Evolutionary conservation across 2,888 invertebrate genomes (phyloP), one percentile per base, ranked within the genome.

Genomic region (Mallateleia sp.): DNA sequence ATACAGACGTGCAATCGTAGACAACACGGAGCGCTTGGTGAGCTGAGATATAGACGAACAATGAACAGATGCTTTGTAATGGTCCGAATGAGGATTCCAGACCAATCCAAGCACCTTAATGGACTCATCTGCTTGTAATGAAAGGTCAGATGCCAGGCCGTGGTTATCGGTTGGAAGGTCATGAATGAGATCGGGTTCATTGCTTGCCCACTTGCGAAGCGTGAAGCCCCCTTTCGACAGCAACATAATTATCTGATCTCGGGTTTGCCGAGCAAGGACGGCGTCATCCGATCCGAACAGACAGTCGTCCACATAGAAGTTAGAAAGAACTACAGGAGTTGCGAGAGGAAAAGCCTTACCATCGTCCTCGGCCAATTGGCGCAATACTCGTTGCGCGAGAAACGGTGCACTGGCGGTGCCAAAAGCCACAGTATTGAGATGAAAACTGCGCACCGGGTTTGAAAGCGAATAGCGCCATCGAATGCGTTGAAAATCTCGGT

Each of bases 141-240:
- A n/a, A 20, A 50, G 45, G 28, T n/a, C 18, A 6, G 2, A 18
- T 2, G 50, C 14, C 2, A 9, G 50, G 20, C 50, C 50, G 22
- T 50, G 50, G 18, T 20, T 7, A 7, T 18, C n/a, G 22, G 22
- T 1, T 2, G 50, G n/a, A 1, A 50, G 1, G 7, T 7, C 50
- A 18, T 14, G 18, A 18, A 50, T 4, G 7, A 50, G 50, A 9
- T 50, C 50, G 18, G 50, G 8, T 20, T 4, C 8, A 14, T 38
- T 38, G 14, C 38, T 38, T 2, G 11, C 50, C 50, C 50, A 50
- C 18, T 50, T 50, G 3, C 50, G 18, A 1, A 50, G 14, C 22
- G 2, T 18, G 18, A 58, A 92, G 91, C 18, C 89, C 81, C 45
- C 90, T 86, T 5, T 62, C 14, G 20, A 56, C 20, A 18, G 15